A percentile compares a stretch with the other conserved stretches of the same genome.
phyloP scores from a whole-genome alignment of 2,113 vertebrate genomes.

The Chaetura pelagica region DNA sequence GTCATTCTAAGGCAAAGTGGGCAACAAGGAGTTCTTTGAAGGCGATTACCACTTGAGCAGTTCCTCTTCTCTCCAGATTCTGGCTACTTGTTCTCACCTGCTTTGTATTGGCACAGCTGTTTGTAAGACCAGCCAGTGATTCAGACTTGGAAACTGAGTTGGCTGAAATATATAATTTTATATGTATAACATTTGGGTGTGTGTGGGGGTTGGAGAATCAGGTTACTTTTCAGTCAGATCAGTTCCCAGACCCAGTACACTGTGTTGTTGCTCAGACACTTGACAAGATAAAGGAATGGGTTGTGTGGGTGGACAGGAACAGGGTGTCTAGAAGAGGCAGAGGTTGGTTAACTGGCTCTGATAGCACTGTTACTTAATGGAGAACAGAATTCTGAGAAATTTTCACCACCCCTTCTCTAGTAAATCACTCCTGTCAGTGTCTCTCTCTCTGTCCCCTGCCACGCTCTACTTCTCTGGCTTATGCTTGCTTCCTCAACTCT shows the following conservation, averaged over 20 bases:
- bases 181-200: slow-evolving; percentile 20
- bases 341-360: background rate
- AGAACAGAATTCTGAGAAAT: background rate
- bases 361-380: background rate
- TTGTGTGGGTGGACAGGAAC: slow-evolving; percentile 35
- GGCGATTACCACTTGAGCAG: background rate
- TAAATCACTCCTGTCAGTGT: background rate
- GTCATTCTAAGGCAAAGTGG: background rate
- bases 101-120: slow-evolving; percentile 40
- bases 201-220: background rate
- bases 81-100: slow-evolving; percentile 45
- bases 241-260: background rate
- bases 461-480: accelerated
- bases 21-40: background rate
- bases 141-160: background rate
- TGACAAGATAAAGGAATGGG: background rate
- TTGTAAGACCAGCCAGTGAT: slow-evolving; percentile 2
- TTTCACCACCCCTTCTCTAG: background rate
- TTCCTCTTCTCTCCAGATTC: background rate
- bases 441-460: background rate
- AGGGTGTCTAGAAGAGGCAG: background rate
- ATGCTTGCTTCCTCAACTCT: background rate
- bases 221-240: slow-evolving; percentile 15
- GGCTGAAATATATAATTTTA: slow-evolving; percentile 14
- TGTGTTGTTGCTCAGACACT: background rate